These are phyloP conservation scores for Podarcis cretensis DNA, from an alignment of 2,113 vertebrate genomes.

Conservation along the genomic window DNA sequence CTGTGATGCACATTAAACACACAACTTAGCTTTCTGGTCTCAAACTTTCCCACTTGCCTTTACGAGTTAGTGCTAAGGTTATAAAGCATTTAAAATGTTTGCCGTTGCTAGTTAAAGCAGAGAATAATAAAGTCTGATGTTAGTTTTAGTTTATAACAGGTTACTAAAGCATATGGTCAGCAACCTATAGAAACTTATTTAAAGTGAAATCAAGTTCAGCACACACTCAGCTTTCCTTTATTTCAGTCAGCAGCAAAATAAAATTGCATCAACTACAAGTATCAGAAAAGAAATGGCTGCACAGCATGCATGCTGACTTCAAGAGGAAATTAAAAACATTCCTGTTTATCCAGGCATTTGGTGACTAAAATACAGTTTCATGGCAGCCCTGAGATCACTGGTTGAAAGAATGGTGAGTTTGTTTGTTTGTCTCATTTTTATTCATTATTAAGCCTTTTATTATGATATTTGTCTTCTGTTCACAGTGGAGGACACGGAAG, in stretches of 20 bases:
- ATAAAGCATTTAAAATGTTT: neutral
- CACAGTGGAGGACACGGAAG: neutral
- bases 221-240: neutral
- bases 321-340: too few relatives aligned
- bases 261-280: neutral
- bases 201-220: neutral
- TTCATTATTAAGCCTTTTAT: neutral
- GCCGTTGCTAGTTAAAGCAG: neutral
- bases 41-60: too few relatives aligned
- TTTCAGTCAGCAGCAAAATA: neutral
- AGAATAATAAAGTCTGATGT: neutral
- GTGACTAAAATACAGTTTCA: neutral
- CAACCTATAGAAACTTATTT: neutral
- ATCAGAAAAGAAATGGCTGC: neutral
- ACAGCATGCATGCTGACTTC: neutral
- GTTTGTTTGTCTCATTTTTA: neutral
- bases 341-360: too few relatives aligned
- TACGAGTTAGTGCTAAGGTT: neutral
- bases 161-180: neutral
- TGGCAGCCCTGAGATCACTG: neutral
- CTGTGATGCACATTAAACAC: neutral
- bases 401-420: neutral
- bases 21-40: neutral
- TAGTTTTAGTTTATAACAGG: neutral
- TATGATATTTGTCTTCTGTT: neutral